Conservation (phyloP, 2,113 vertebrate species). For the human (Homo sapiens) region GRCh38 chr12:50807501-50808000, state of each 20-base stretch:
- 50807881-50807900: too few species aligned
- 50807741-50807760: not conserved
- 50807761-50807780: not conserved
- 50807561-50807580: not conserved
- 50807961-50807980: too few species aligned
- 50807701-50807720: not conserved
- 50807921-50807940: too few species aligned
- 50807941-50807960: too few species aligned
- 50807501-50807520: conserved; percentile 19
- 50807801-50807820: too few species aligned
- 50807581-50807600: not conserved
- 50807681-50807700: not conserved
- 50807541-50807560: not conserved
- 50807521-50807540: not conserved
- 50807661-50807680: not conserved
- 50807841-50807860: too few species aligned
- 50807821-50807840: too few species aligned
- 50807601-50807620: not conserved
- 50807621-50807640: not conserved
- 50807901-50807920: too few species aligned
- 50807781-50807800: not conserved
- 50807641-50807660: not conserved
- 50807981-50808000: too few species aligned
- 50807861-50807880: too few species aligned
- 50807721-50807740: not conserved